Evolutionary conservation across 2,797 vertebrate species (phyloP), one percentile per base, ranked within the genome.

Genomic region (Halcyon smyrnensis): DNA sequence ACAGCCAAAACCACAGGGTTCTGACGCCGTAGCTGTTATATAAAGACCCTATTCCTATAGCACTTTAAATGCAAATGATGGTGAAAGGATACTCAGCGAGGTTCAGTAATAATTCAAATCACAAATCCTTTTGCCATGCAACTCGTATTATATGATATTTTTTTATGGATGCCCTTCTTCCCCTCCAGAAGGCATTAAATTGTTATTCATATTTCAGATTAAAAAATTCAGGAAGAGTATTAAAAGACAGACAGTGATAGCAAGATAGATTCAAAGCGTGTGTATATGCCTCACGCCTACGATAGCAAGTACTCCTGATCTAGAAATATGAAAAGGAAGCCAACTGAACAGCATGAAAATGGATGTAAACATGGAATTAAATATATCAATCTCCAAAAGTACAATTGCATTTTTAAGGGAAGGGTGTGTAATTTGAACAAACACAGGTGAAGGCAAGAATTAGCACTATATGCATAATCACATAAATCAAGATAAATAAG

Each of bases 51-150:
- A 51, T 92, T 97, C 85, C 93, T 95, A 15, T 57, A 92, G 81
- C 95, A 95, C 94, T 95, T 93, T 95, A 96, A 96, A 97, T 97
- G 95, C 95, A 96, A 96, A 94, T 96, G 91, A 82, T 96, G 84
- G 71, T 77, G 88, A 89, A 91, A 95, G 77, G 91, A 93, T 95
- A 96, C 86, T 79, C 93, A 89, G 95, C 0, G 3, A 97, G 97
- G 79, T 95, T 97, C 95, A 95, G 93, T 96, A 97, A 97, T 96
- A 97, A 97, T 97, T 97, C 95, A 97, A 97, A 97, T 94, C 93
- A 93, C 95, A 97, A 97, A 97, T 96, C 95, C 95, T 97, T 97
- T 96, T 96, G 94, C 91, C 88, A 97, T 95, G 96, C 96, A 93
- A 94, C 93, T 96, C 84, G 82, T 92, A 91, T 91, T 82, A 93